phyloP scores from a whole-genome alignment of 1,140 invertebrate species.

The Tachypleus tridentatus region DNA sequence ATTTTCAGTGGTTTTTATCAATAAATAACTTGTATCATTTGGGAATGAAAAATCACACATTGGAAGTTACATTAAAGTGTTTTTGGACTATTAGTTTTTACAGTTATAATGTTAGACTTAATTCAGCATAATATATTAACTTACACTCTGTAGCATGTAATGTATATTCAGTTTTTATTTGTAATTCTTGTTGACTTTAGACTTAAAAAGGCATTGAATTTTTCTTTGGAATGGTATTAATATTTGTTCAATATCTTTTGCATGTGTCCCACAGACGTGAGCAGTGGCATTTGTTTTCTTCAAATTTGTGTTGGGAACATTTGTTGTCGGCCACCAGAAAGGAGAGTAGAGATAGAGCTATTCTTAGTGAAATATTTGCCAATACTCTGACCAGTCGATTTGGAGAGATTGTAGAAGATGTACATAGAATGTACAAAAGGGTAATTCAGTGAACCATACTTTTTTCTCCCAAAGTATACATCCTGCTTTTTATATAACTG shows the following conservation, averaged over 20 bases:
- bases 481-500: too few species aligned
- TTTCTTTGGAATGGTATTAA: too few species aligned
- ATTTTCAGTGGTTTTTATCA: too few species aligned
- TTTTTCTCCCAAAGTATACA: too few species aligned
- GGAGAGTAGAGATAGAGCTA: constrained; percentile 73
- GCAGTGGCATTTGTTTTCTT: constrained; percentile 82
- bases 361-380: constrained; percentile 68
- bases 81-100: neutral
- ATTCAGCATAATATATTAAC: too few species aligned
- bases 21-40: too few species aligned
- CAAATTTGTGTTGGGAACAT: constrained; percentile 82
- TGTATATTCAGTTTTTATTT: too few species aligned
- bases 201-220: too few species aligned
- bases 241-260: too few species aligned
- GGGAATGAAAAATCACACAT: too few species aligned
- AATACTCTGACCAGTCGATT: constrained; percentile 69
- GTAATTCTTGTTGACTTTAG: too few species aligned
- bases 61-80: neutral
- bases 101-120: neutral
- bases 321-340: constrained; percentile 74
- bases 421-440: constrained; percentile 72
- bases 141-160: too few species aligned
- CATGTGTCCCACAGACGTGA: constrained; percentile 54
- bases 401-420: constrained; percentile 74
- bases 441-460: constrained; percentile 37